phyloP scores from a whole-genome alignment of 2,888 invertebrate genomes.

The Bedellia somnulentella region DNA sequence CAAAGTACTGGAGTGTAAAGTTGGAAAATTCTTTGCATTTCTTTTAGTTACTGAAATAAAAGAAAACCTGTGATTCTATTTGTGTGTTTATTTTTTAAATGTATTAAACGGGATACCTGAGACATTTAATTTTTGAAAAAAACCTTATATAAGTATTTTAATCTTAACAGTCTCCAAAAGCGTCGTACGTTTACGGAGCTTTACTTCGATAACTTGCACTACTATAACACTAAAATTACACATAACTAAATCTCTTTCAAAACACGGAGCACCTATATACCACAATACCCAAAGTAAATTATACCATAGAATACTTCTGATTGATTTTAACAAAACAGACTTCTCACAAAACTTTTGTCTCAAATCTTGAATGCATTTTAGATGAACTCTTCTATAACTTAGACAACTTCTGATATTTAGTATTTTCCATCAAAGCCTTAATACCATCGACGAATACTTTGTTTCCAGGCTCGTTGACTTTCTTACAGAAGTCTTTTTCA shows the following conservation, averaged over 20 bases:
- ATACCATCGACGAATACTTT: conserved; percentile 22
- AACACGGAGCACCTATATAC: no score
- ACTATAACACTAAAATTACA: no score
- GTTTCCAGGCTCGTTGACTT: conserved; percentile 28
- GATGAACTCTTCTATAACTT: conserved; percentile 18
- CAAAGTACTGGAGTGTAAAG: conserved; percentile 50
- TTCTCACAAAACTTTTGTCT: no score
- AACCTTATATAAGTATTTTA: no score
- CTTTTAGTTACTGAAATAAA: conserved; percentile 55
- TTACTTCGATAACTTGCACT: no score
- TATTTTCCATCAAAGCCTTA: conserved; percentile 25
- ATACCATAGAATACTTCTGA: no score
- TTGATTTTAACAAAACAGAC: no score
- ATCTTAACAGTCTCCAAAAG: no score
- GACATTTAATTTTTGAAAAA: conserved; percentile 9
- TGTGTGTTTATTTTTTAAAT: conserved; percentile 16
- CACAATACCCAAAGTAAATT: no score
- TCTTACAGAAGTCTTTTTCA: conserved; percentile 23
- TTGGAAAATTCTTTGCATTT: conserved; percentile 53
- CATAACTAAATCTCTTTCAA: no score
- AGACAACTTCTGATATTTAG: conserved; percentile 19
- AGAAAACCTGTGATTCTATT: conserved; percentile 53
- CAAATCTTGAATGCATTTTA: no score
- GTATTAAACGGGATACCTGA: conserved; percentile 8
- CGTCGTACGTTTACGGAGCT: no score